These are phyloP conservation scores for Hydrotaea cyrtoneurina DNA, from an alignment of 2,888 invertebrate species.

Conservation along the genomic window DNA sequence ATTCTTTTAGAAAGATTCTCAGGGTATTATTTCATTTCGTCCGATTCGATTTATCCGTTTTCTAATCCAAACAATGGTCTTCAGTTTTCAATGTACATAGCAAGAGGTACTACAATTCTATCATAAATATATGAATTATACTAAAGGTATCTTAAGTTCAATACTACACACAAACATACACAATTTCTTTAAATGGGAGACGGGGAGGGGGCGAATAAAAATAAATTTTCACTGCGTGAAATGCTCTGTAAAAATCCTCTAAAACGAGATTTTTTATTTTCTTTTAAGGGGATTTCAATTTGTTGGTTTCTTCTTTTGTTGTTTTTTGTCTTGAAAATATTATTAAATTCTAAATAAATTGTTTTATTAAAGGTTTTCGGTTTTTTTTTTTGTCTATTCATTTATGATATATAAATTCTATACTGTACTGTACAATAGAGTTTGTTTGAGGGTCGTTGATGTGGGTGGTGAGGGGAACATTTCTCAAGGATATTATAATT, in stretches of 20 bases:
- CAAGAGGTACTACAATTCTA: constrained; percentile 22
- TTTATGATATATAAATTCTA: constrained; percentile 43
- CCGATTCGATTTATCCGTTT: background rate
- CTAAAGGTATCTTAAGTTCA: constrained; percentile 2
- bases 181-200: background rate
- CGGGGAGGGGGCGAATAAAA: constrained; percentile 35
- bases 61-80: background rate
- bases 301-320: constrained; percentile 24
- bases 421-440: constrained; percentile 42
- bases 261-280: constrained; percentile 63
- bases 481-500: constrained; percentile 3
- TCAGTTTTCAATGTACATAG: background rate
- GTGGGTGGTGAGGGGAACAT: background rate
- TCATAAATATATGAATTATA: background rate
- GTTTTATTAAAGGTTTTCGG: background rate
- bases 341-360: constrained; percentile 50
- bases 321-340: constrained; percentile 39
- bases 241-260: constrained; percentile 57
- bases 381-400: background rate
- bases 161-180: constrained; percentile 60
- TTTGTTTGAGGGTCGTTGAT: background rate
- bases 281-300: constrained; percentile 24
- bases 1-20: constrained; percentile 20
- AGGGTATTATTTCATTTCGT: background rate
- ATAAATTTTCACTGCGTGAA: background rate